Base-by-base conservation (phyloP, 2,888 invertebrate species). In the Caenorhabditis japonica region DNA sequence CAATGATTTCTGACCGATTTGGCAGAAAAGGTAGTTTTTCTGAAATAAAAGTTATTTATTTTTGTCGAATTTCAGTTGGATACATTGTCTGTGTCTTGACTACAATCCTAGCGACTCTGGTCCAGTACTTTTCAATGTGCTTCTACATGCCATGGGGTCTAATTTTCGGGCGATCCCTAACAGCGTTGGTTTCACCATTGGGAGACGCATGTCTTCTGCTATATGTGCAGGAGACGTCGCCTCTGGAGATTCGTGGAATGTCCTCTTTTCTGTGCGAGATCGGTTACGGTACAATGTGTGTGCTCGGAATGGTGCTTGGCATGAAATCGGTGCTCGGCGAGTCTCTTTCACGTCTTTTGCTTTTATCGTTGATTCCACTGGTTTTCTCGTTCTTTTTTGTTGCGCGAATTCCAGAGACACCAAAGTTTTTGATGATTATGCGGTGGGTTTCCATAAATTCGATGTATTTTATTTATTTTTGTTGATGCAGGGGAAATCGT, bases 221-320 rank as follows among this genome's bases (percentile, higher is more conserved):
- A 3, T 84, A 84, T 49, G 76, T 84, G 1, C 84, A 84, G 73
- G 84, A 84, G 55, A 80, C 80, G 1, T 79, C 83, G 17, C 84
- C 84, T 1, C 33, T 80, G 4, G 60, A 76, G 34, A 76, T 81
- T 25, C 78, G 84, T 7, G 83, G 83, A 58, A 77, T 76, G 72
- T 76, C 83, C 10, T 80, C 80, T 13, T 84, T 84, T 61, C 68
- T 84, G 15, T 82, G 83, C 49, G 84, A 84, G 60, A 84, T 84
- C 38, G 83, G 84, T n/a, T 83, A 83, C 61, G 81, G 82, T 34
- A 53, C 79, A 39, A 83, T 82, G 80, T 83, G 83, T 43, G 80
- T 83, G 25, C 73, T 84, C 12, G 84, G 83, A 60, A 81, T 82
- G 77, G 78, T 79, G n/a, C 59, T 83, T 8, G 83, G 83, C 33